Percentiles rank a stretch among this genome's conserved stretches.
Conservation (phyloP, 2,888 invertebrate genomes). For the Cordilura impudica region DNA sequence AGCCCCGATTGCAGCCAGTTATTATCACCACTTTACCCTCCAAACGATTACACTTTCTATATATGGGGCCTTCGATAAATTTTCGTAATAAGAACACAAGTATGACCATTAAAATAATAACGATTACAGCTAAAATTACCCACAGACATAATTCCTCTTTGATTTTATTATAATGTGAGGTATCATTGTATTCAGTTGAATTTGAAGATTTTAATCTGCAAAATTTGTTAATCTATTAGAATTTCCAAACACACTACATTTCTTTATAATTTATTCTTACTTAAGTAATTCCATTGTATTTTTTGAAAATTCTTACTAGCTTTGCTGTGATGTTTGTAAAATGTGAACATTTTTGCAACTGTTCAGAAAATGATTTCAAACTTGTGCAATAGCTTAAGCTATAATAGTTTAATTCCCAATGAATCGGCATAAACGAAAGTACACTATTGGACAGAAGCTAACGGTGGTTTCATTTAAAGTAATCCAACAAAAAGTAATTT, state of each 20-base stretch:
- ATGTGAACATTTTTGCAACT: background rate
- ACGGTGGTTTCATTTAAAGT: too few species aligned
- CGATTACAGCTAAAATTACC: constrained; percentile 4
- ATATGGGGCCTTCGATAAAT: constrained; percentile 31
- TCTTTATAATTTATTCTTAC: background rate
- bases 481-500: too few species aligned
- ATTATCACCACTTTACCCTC: constrained; percentile 44
- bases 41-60: constrained; percentile 25
- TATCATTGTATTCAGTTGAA: background rate
- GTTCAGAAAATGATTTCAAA: too few species aligned
- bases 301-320: background rate
- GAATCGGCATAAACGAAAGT: background rate
- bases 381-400: background rate
- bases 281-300: background rate
- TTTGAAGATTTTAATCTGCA: constrained; percentile 38
- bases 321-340: background rate
- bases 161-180: constrained; percentile 12
- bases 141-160: constrained; percentile 35
- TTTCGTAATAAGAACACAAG: constrained; percentile 12
- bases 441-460: background rate
- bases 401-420: background rate
- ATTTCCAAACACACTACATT: background rate
- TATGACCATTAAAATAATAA: background rate
- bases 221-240: too few species aligned
- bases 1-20: constrained; percentile 49